These are phyloP conservation scores for Bambusicola thoracicus DNA, from an alignment of 2,113 vertebrate genomes.

Conservation along the genomic window DNA sequence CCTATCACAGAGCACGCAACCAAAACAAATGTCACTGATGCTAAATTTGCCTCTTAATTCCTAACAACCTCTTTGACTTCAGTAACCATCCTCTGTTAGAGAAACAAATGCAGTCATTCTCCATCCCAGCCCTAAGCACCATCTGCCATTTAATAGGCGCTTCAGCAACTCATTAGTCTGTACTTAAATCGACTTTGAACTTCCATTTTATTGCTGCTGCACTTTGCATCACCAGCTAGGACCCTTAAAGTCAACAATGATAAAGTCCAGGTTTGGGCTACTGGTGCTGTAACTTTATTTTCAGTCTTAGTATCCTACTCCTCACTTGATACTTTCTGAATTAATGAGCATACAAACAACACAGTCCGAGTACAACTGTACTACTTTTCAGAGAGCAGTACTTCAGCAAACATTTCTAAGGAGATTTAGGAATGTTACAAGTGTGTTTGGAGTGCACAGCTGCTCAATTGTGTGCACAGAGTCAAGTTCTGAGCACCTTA, in stretches of 20 bases:
- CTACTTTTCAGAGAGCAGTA: neutral
- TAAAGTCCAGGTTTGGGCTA: neutral
- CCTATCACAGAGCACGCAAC: neutral
- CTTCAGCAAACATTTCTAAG: neutral
- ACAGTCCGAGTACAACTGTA: neutral
- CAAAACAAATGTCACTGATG: neutral
- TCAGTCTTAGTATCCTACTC: neutral
- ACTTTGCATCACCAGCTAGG: neutral
- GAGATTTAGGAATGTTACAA: neutral
- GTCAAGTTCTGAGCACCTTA: neutral
- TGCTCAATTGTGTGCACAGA: neutral
- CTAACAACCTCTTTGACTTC: neutral
- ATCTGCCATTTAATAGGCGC: constrained; percentile 55
- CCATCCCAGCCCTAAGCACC: constrained; percentile 3
- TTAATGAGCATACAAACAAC: neutral
- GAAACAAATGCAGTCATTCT: constrained; percentile 6
- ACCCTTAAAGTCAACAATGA: neutral
- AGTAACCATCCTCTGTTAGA: constrained; percentile 8
- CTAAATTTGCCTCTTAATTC: constrained; percentile 8
- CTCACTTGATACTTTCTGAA: neutral
- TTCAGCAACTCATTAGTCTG: constrained; percentile 48
- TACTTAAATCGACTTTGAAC: constrained; percentile 23
- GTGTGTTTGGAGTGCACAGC: neutral
- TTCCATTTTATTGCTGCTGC: constrained; percentile 25
- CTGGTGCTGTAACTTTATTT: neutral